Conservation (phyloP, 2,888 invertebrate genomes). For the Sarcophaga subvicina region DNA sequence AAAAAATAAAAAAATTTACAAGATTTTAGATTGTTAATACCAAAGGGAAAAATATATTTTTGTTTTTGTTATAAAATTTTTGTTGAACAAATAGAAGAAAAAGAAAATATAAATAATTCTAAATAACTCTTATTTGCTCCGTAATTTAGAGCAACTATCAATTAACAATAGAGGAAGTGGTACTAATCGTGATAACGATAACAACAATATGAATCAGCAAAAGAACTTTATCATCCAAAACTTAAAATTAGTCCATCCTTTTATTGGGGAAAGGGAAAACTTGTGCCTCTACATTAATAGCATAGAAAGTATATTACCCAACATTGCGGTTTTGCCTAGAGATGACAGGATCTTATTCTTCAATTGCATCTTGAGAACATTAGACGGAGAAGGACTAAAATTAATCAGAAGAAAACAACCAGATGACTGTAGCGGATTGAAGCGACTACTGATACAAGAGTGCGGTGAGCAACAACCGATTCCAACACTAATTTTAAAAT, state of each 20-base stretch:
- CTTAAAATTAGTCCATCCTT: conserved; percentile 7
- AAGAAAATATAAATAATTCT: neutral
- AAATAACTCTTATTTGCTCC: neutral
- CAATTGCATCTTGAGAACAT: conserved; percentile 8
- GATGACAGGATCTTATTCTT: conserved; percentile 14
- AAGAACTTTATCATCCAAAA: neutral
- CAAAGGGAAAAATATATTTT: neutral
- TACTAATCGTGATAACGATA: neutral
- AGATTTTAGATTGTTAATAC: neutral
- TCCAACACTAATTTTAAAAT: neutral
- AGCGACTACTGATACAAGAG: conserved; percentile 1
- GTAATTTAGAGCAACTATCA: neutral
- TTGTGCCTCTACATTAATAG: conserved; percentile 8
- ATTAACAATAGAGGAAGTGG: neutral
- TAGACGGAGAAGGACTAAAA: conserved; percentile 7
- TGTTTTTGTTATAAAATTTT: neutral
- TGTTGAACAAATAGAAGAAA: neutral
- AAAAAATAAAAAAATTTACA: neutral
- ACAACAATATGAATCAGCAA: neutral
- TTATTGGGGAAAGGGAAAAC: neutral
- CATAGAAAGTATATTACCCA: conserved; percentile 22
- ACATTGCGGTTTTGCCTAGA: neutral
- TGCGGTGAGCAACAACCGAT: conserved; percentile 4
- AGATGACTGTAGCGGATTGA: neutral
- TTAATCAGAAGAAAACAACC: conserved; percentile 10